Evolutionary conservation across 2,113 vertebrate genomes (phyloP), one percentile per base, ranked within the genome.

Genomic region (Piaya cayana): DNA sequence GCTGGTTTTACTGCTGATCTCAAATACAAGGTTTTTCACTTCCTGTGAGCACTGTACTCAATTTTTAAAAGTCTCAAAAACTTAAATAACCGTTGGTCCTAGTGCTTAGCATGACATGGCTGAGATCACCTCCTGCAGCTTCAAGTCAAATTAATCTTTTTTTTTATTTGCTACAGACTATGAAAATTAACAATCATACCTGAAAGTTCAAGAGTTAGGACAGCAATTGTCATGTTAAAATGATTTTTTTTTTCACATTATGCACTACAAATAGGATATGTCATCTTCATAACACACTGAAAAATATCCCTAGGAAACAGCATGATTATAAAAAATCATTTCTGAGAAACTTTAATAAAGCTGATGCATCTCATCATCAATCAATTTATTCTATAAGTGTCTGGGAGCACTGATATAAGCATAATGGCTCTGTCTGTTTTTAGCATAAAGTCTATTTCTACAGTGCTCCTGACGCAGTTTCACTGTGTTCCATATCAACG

Each of bases 161-260:
- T 96, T 91, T 58, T 60, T 64, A 59, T 94, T 93, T 94, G 86
- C 59, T 92, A 76, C 3, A 92, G 72, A 88, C 69, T 8, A 0
- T 86, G 50, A 95, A 95, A 90, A 94, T 95, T 77, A 94, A 95
- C 84, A 49, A 96, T 36, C 23, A 47, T 23, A 96, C 75, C 72
- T 56, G 26, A 68, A 96, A 97, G 93, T 96, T 97, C 89, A 96
- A 96, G 95, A 91, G 91, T 96, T 95, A 95, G 93, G 59, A 75
- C 87, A 91, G 75, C 84, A 92, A 94, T 90, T 96, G 88, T 77
- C 88, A 93, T 74, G 88, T 95, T 84, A 82, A 92, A 96, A 86
- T 0, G 0, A 62, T 88, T 39, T 39, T 39, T 79, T 85, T 77
- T 94, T 91, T 75, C 77, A 68, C 65, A 86, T 90, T 91, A 87